Conservation (phyloP, 2,797 vertebrate species). For the Malacoraja senta region DNA sequence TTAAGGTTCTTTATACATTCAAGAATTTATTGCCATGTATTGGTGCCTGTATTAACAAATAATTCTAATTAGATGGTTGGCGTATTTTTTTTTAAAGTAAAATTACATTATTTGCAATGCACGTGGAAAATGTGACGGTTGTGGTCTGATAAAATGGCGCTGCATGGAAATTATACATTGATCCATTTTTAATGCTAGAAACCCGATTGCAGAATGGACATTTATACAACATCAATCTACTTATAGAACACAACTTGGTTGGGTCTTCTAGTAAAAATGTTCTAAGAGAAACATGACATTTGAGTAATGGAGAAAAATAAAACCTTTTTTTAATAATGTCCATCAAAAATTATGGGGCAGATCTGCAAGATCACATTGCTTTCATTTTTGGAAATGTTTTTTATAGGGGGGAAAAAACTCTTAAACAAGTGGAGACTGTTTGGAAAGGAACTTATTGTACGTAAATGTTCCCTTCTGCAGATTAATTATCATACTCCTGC, state of each 20-base stretch:
- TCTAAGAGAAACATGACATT: constrained; percentile 3
- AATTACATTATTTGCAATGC: background rate
- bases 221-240: background rate
- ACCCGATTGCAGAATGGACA: background rate
- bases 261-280: background rate
- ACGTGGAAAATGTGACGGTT: background rate
- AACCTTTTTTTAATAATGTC: background rate
- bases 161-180: background rate
- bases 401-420: background rate
- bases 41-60: background rate
- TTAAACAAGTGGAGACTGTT: background rate
- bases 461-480: background rate
- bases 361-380: background rate
- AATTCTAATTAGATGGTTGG: background rate
- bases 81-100: background rate
- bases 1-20: background rate
- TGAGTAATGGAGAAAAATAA: constrained; percentile 17
- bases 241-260: background rate
- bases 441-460: background rate
- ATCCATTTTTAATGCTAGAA: background rate
- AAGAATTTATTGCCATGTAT: background rate
- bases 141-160: background rate
- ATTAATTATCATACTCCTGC: background rate
- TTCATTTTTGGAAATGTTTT: background rate
- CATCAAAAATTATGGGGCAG: background rate